Percentiles rank a stretch among this genome's conserved stretches.
These are phyloP conservation scores for Sebastes itinus DNA, from an alignment of 2,797 vertebrate species.

Conservation along the genomic window DNA sequence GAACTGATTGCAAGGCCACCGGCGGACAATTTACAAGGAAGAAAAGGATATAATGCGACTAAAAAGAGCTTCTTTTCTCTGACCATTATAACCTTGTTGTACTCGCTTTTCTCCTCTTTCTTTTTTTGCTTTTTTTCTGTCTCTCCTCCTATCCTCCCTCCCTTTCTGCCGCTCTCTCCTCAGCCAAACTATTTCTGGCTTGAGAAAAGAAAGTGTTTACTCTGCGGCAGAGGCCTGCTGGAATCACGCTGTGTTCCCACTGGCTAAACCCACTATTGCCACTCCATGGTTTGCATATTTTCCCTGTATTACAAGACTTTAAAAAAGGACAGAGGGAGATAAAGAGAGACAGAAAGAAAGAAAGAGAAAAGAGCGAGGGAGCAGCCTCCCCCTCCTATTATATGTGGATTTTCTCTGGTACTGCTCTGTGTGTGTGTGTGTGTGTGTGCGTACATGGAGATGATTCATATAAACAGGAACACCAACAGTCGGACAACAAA, in stretches of 20 bases:
- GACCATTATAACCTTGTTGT: slow-evolving; percentile 55
- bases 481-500: slow-evolving; percentile 62
- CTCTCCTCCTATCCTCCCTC: slow-evolving; percentile 26
- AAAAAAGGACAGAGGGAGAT: slow-evolving; percentile 68
- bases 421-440: not conserved
- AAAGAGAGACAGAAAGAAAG: slow-evolving; percentile 38
- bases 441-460: slow-evolving; percentile 37
- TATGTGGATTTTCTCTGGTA: slow-evolving; percentile 62
- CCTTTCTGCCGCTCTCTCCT: slow-evolving; percentile 56
- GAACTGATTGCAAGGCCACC: slow-evolving; percentile 52
- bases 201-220: slow-evolving; percentile 87
- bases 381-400: slow-evolving; percentile 55
- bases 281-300: slow-evolving; percentile 86
- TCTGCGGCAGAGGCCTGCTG: slow-evolving; percentile 80
- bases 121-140: slow-evolving; percentile 22
- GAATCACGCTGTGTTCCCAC: slow-evolving; percentile 85
- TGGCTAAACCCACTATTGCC: slow-evolving; percentile 82
- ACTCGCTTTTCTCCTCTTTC: not conserved
- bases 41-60: slow-evolving; percentile 26
- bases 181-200: slow-evolving; percentile 87
- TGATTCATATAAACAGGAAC: slow-evolving; percentile 75
- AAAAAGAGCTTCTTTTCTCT: slow-evolving; percentile 27
- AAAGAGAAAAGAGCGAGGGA: slow-evolving; percentile 43
- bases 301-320: slow-evolving; percentile 80
- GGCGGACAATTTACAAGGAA: slow-evolving; percentile 47